These are phyloP conservation scores for Chaetophractus vellerosus DNA, from an alignment of 2,797 vertebrate species.

Conservation along the genomic window DNA sequence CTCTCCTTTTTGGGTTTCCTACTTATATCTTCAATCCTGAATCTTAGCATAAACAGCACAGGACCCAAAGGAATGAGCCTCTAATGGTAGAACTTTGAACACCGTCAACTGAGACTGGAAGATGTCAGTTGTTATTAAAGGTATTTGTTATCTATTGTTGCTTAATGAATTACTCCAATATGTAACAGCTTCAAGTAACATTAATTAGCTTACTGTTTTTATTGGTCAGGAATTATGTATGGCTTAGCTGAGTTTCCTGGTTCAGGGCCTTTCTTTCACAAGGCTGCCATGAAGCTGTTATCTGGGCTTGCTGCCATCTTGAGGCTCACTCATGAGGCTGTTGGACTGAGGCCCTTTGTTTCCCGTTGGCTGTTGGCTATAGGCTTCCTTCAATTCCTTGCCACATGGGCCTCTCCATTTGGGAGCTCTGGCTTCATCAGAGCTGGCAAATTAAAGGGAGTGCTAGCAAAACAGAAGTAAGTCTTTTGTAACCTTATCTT, in stretches of 20 bases:
- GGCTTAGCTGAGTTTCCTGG: not conserved
- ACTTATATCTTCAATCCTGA: not conserved
- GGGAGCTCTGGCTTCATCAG: not conserved
- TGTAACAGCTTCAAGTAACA: not conserved
- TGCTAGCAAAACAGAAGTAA: not conserved
- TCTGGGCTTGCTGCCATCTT: not conserved
- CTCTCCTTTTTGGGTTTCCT: not conserved
- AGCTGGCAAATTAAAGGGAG: not conserved
- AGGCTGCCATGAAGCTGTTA: not conserved
- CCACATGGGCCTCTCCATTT: not conserved
- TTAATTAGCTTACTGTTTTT: not conserved
- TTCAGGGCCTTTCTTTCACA: not conserved
- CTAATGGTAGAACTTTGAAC: not conserved
- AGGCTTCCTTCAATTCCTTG: not conserved
- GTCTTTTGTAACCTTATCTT: not conserved
- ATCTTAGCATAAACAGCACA: not conserved
- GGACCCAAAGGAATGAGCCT: not conserved
- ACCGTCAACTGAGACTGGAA: not conserved
- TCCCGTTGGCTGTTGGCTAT: not conserved
- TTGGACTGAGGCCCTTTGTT: not conserved
- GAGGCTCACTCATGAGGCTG: not conserved
- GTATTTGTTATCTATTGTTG: not conserved
- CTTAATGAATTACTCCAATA: not conserved
- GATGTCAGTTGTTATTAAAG: not conserved
- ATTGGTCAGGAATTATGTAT: not conserved